Conservation (phyloP, 1,140 invertebrate genomes). For the Solen grandis region DNA sequence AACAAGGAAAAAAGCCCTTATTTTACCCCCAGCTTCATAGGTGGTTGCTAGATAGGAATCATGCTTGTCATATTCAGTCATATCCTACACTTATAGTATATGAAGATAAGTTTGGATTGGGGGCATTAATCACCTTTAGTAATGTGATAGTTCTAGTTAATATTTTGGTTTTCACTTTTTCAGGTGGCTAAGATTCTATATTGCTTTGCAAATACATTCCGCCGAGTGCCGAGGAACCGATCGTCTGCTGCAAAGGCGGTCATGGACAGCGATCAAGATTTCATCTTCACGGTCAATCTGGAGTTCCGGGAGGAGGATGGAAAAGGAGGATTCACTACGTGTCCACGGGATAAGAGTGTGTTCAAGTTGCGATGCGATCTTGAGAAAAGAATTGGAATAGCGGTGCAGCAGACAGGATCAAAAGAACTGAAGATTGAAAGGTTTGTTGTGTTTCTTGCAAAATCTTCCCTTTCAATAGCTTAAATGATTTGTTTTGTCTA, state of each 20-base stretch:
- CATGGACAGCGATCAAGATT: conserved; percentile 29
- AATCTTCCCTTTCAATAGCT: too few species aligned
- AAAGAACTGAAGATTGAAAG: conserved; percentile 80
- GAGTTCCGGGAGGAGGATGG: conserved; percentile 90
- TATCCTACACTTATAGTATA: too few species aligned
- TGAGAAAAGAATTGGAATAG: conserved; percentile 95
- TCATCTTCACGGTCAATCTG: conserved; percentile 90
- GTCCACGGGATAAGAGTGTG: conserved; percentile 93
- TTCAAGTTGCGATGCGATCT: conserved; percentile 96
- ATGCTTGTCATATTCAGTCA: too few species aligned
- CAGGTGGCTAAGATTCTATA: conserved; percentile 87
- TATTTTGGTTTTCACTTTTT: conserved; percentile 47
- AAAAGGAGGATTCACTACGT: conserved; percentile 90
- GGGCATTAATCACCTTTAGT: too few species aligned
- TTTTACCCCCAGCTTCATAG: too few species aligned
- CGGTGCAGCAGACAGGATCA: conserved; percentile 90
- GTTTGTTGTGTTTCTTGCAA: too few species aligned
- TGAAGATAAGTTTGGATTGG: too few species aligned
- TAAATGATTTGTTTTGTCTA: too few species aligned
- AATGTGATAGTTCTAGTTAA: too few species aligned
- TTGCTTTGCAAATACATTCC: conserved; percentile 96
- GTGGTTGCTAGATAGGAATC: too few species aligned
- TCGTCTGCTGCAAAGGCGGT: conserved; percentile 46
- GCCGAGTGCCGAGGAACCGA: conserved; percentile 82
- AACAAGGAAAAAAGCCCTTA: too few species aligned